A percentile compares a stretch with the other conserved stretches of the same genome.
Conservation (phyloP, 1,140 invertebrate genomes). For the Hyposmocoma kahamanoa region DNA sequence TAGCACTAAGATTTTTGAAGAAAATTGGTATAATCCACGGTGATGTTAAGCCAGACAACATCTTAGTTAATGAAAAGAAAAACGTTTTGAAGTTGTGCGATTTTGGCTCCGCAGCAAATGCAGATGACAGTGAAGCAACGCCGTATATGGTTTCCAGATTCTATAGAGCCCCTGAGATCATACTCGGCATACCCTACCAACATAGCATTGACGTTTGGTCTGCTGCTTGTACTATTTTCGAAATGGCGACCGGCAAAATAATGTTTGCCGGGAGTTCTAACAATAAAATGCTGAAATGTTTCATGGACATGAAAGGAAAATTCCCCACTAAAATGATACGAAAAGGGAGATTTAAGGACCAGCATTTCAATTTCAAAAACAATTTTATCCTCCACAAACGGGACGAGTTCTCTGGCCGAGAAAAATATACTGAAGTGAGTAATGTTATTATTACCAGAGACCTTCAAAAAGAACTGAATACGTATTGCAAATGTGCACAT, state of each 20-base stretch:
- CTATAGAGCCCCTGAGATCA: conserved; percentile 99
- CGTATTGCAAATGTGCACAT: conserved; percentile 89
- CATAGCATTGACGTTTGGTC: conserved; percentile 99
- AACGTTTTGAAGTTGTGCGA: conserved; percentile 97
- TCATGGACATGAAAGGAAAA: conserved; percentile 98
- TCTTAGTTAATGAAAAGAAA: conserved; percentile 98
- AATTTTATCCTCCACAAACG: conserved; percentile 98
- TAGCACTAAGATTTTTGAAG: conserved; percentile 94
- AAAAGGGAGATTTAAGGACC: conserved; percentile 95
- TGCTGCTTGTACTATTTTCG: conserved; percentile 98
- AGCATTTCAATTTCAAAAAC: conserved; percentile 97
- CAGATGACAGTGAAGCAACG: conserved; percentile 97
- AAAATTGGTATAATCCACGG: conserved; percentile 97
- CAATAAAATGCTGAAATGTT: conserved; percentile 99
- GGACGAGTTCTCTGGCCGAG: conserved; percentile 97
- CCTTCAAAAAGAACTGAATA: conserved; percentile 85
- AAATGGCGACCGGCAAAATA: conserved; percentile 98
- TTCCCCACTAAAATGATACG: conserved; percentile 96
- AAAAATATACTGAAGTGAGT: conserved; percentile 93
- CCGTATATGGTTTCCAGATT: conserved; percentile 98
- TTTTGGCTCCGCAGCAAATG: conserved; percentile 97
- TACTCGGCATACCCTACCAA: conserved; percentile 96
- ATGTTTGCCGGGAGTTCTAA: conserved; percentile 98
- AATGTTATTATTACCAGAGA: conserved; percentile 89
- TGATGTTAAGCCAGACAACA: conserved; percentile 99